Base-by-base conservation (phyloP, 2,113 vertebrate genomes). In the Muntiacus reevesi region DNA sequence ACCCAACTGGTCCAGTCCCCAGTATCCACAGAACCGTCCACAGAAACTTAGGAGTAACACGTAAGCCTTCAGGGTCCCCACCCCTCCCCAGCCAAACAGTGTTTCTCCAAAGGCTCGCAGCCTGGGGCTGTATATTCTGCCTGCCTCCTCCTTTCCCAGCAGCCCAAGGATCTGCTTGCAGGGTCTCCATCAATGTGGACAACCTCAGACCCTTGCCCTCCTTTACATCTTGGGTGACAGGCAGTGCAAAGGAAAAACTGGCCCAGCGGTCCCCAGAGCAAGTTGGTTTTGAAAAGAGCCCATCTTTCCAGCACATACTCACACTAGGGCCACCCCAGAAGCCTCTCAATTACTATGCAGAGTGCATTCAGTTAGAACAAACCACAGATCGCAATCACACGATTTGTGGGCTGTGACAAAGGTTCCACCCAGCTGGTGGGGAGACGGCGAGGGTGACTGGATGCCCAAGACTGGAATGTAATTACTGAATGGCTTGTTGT, bases 31-130 rank as follows among this genome's bases (percentile, higher is more conserved):
- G 59, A 82, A 76, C 11, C 30, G 1, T 55, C 86, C 30, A 25
- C 23, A 87, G 52, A 94, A 10, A 59, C 36, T 57, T 3, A 43
- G 33, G 82, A 45, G 16, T 0, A 30, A 43, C 45, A 62, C 7
- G 1, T 1, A 82, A 1, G 27, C 64, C 23, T 60, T 33, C 36
- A 57, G 23, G 19, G 7, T 3, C n/a, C 4, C 23, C 33, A 5
- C 40, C 45, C 11, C 17, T 78, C 27, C 1, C 28, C 9, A 27
- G 36, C 27, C 30, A 71, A 45, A 33, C 14, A 3, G 4, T 3
- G 2, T 59, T 47, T 74, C 52, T 43, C 54, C 82, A 74, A 2
- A 1, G 3, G 17, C 8, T 19, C 33, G 4, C 0, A 0, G 12
- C 45, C 54, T 14, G 8, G 45, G 25, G 23, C 36, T 28, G 2